A percentile compares a stretch with the other conserved stretches of the same genome.
phyloP scores from a whole-genome alignment of 2,113 vertebrate genomes.

The Caranx melampygus region DNA sequence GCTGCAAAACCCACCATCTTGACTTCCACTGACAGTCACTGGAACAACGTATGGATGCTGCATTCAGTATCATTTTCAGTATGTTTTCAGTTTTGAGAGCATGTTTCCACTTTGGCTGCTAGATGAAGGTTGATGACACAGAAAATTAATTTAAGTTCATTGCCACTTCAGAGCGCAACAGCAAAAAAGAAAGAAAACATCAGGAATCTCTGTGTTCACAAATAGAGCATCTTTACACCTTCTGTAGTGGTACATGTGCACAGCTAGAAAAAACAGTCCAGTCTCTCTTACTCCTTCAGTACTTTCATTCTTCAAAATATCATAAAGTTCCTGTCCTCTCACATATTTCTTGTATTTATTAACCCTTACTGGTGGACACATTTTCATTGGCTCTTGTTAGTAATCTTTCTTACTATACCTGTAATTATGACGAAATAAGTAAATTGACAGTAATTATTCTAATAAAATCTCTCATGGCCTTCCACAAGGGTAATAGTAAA shows the following conservation, averaged over 20 bases:
- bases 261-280: not conserved
- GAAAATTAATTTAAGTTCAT: too few relatives aligned
- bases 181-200: not conserved
- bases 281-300: not conserved
- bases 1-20: not conserved
- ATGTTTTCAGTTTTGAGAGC: not conserved
- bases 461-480: slow-evolving; percentile 36
- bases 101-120: slow-evolving; percentile 22
- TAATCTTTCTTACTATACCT: not conserved
- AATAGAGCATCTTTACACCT: not conserved
- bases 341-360: not conserved
- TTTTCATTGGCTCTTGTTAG: not conserved
- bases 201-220: not conserved
- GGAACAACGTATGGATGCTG: too few relatives aligned
- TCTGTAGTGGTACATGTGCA: not conserved
- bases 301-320: not conserved
- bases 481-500: slow-evolving; percentile 48
- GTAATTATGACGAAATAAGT: slow-evolving; percentile 35
- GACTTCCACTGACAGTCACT: not conserved
- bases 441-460: slow-evolving; percentile 53
- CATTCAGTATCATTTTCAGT: not conserved
- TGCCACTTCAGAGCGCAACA: too few relatives aligned
- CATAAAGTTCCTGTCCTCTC: not conserved
- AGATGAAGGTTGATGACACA: slow-evolving; percentile 12
- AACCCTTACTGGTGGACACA: not conserved